Evolutionary conservation across 2,113 vertebrate genomes (phyloP), one percentile per base, ranked within the genome.

Genomic region (Nibea coibor): DNA sequence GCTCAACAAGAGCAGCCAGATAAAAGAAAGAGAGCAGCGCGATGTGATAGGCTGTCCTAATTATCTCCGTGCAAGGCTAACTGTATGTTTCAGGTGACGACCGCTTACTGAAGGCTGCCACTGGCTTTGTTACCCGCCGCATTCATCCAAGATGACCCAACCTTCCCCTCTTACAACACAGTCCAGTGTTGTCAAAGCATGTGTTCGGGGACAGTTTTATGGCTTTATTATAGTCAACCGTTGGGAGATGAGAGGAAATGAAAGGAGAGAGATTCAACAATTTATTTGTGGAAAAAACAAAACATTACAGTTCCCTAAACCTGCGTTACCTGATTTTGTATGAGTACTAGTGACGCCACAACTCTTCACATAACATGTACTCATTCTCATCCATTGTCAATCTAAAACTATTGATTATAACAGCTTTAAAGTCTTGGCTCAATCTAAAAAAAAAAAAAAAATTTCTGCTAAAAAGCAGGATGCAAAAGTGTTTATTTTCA

Each of bases 1-100:
- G 73, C 85, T 88, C 81, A 86, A 79, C 57, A 51, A 76, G 83
- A 87, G 70, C 74, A 72, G 80, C 61, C 66, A 80, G 80, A 92
- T 82, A 78, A 87, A 89, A 85, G 79, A 65, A 75, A 69, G 79
- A 72, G 59, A 87, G 81, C 84, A 65, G 80, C 6, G 63, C 74
- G 67, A 77, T 69, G 75, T 56, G 78, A 82, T 69, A n/a, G 73
- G 72, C 75, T 82, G 79, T 76, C 82, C 79, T 87, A 58, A 78
- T 88, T 90, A 85, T 74, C 75, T 85, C 77, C 54, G 67, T 17
- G 11, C 78, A 63, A 64, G 39, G 64, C 59, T 71, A 68, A 70
- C 47, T 75, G 31, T 59, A 2, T 78, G 56, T 66, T 71, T 71
- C 54, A 75, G 76, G 72, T 82, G 78, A 75, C 15, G 65, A 43